phyloP scores from a whole-genome alignment of 1,140 invertebrate genomes.

The Drosophila nigromelanica region DNA sequence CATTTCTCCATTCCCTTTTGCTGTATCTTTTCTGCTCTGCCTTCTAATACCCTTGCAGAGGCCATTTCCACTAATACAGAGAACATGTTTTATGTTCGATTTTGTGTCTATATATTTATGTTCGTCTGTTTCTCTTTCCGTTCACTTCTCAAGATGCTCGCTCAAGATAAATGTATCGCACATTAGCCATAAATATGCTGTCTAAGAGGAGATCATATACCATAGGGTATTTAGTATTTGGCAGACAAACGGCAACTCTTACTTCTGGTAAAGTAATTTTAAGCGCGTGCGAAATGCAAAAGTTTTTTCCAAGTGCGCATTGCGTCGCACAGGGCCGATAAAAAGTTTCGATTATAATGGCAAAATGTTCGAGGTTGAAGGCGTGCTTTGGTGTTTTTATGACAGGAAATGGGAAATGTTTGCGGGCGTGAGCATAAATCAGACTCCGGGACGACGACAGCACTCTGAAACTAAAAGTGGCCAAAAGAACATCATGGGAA shows the following conservation, averaged over 20 bases:
- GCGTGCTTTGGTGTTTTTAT: conserved; percentile 24
- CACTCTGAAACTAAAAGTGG: neutral
- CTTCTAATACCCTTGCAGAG: neutral
- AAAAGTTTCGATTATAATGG: conserved; percentile 80
- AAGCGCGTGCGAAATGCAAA: conserved; percentile 75
- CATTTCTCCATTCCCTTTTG: neutral
- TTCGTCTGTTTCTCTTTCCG: no score
- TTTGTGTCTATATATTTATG: no score
- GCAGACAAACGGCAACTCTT: neutral
- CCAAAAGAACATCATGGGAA: neutral
- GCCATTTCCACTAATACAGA: no score
- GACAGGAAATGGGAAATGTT: conserved; percentile 66
- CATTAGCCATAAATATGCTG: neutral
- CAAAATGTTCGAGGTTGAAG: conserved; percentile 31
- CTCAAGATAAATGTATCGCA: no score
- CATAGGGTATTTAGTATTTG: neutral
- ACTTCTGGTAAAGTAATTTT: conserved; percentile 61
- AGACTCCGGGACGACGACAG: conserved; percentile 2
- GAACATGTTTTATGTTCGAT: no score
- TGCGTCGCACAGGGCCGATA: conserved; percentile 48
- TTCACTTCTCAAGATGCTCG: no score
- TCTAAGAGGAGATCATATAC: no score
- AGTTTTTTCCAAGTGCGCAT: conserved; percentile 53
- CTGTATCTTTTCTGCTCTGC: neutral
- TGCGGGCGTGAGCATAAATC: conserved; percentile 40